These are phyloP conservation scores for Ctenosaura bakeri DNA, from an alignment of 2,797 vertebrate species.

Conservation along the genomic window DNA sequence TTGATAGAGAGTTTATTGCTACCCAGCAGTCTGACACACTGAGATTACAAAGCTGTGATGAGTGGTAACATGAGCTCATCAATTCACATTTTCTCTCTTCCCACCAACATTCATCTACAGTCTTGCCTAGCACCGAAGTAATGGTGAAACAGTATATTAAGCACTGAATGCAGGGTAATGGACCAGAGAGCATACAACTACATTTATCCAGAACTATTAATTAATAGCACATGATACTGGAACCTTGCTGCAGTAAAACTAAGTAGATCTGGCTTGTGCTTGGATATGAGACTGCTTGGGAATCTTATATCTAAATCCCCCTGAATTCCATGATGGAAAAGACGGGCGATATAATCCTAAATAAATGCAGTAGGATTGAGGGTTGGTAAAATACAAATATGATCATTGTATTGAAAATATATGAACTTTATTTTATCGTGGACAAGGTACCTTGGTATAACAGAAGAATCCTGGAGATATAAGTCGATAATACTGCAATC, in stretches of 20 bases:
- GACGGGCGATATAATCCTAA: no score
- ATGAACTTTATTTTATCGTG: no score
- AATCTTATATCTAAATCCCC: no score
- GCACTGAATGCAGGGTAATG: background rate
- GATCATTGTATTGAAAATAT: no score
- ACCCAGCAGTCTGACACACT: no score
- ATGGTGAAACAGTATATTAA: background rate
- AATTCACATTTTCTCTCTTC: background rate
- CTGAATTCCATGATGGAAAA: no score
- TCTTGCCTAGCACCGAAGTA: background rate
- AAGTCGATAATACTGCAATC: background rate
- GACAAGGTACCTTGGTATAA: no score
- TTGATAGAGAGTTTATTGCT: background rate
- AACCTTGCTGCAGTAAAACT: background rate
- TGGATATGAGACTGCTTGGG: background rate
- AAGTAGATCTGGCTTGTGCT: background rate
- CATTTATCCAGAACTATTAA: background rate
- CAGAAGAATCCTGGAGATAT: no score
- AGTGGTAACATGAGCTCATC: background rate
- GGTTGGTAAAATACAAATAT: background rate
- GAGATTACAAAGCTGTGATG: background rate
- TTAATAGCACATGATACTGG: background rate
- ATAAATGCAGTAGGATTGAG: background rate
- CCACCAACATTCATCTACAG: background rate
- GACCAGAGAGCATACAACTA: background rate